Base-by-base conservation (phyloP, 2,888 invertebrate genomes). In the Cerastis leucographa region DNA sequence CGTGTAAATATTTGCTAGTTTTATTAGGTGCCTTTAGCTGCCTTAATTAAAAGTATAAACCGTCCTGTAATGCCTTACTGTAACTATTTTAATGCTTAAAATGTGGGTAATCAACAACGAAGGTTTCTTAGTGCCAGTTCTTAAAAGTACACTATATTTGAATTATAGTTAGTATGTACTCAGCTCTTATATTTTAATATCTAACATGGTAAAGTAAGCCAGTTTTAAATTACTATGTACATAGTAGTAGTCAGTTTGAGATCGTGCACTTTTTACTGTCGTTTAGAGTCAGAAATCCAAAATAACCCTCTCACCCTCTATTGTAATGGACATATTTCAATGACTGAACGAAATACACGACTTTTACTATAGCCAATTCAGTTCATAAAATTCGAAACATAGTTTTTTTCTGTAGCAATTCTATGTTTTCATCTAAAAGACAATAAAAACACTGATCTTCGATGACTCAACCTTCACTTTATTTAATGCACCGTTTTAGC, bases 11-110 rank as follows among this genome's bases (percentile, higher is more conserved):
- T 71, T 82, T 66, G 72, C 84, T 87, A 87, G 78, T 87, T 65
- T 74, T 84, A 76, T 79, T 87, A 91, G 92, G 94, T 96, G 95
- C 94, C 94, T 95, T 94, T 92, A 92, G 92, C 92, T 95, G 95
- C 95, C 95, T 96, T 96, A 94, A 87, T 93, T 92, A 89, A 90
- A 93, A 93, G 90, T 91, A 88, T 91, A 91, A 92, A 95, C 96
- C 96, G 96, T 96, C 96, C 96, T 94, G 84, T 90, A 90, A 91
- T 93, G 95, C 94, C 94, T 96, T 95, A 93, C 87, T 88, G 66
- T 85, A 64, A 85, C 71, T 82, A 84, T 86, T 80, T 71, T 81
- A 85, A 80, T 88, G 85, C 88, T 88, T 89, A 85, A 86, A 85
- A 87, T 92, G 93, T 94, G 94, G 94, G 94, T 95, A 86, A 90